These are phyloP conservation scores for Caracal caracal DNA, from an alignment of 2,113 vertebrate genomes.

Conservation along the genomic window DNA sequence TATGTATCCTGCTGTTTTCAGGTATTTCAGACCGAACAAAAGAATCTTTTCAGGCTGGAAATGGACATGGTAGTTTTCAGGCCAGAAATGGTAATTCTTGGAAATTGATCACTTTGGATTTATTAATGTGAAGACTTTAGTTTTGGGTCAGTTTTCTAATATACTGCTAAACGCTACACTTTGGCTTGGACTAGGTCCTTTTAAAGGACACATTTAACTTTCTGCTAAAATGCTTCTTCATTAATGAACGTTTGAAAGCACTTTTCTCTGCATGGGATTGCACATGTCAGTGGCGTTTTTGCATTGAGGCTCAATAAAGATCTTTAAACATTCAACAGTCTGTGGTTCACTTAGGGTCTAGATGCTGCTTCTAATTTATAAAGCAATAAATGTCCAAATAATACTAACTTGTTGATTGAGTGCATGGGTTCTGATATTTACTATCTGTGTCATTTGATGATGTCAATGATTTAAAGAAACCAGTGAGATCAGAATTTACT, in stretches of 20 bases:
- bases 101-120: slow-evolving; percentile 71
- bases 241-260: slow-evolving; percentile 50
- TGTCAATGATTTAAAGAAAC: neutral
- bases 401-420: slow-evolving; percentile 56
- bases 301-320: slow-evolving; percentile 18
- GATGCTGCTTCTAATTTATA: slow-evolving; percentile 60
- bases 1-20: slow-evolving; percentile 75
- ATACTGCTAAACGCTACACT: slow-evolving; percentile 54
- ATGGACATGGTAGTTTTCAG: slow-evolving; percentile 81
- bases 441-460: neutral
- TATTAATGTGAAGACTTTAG: slow-evolving; percentile 63
- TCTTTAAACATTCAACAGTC: slow-evolving; percentile 3
- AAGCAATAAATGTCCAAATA: slow-evolving; percentile 39
- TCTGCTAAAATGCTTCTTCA: slow-evolving; percentile 63
- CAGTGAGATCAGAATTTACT: slow-evolving; percentile 8
- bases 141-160: slow-evolving; percentile 62
- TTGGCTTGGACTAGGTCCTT: slow-evolving; percentile 60
- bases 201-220: slow-evolving; percentile 48
- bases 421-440: slow-evolving; percentile 56
- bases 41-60: slow-evolving; percentile 79
- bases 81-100: slow-evolving; percentile 79
- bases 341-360: slow-evolving; percentile 8
- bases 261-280: slow-evolving; percentile 63
- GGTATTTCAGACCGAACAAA: slow-evolving; percentile 78
- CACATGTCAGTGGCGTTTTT: slow-evolving; percentile 36